Evolutionary conservation across 2,888 invertebrate species (phyloP).

Genomic region (Nephrotoma flavescens): DNA sequence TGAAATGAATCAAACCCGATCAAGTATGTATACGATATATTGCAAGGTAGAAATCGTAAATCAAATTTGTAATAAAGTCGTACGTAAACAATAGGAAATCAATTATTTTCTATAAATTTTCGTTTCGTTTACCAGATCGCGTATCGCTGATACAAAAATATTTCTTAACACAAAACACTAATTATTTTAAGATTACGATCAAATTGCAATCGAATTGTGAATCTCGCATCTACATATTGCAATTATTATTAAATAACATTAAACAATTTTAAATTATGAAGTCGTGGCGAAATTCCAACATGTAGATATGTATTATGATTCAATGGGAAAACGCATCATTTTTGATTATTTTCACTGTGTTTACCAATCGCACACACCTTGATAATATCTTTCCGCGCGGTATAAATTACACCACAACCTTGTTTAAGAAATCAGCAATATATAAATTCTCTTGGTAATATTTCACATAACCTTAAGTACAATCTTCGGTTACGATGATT

Average conservation of each 20-base stretch:
- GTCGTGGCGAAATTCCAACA: neutral
- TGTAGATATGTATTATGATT: neutral
- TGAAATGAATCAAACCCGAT: too few relatives aligned
- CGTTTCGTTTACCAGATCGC: too few relatives aligned
- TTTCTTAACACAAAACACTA: neutral
- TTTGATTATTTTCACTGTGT: neutral
- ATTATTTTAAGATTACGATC: neutral
- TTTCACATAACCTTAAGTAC: neutral
- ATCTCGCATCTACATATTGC: neutral
- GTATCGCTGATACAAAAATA: too few relatives aligned
- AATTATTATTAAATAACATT: neutral
- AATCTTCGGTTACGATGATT: neutral
- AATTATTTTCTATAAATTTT: too few relatives aligned
- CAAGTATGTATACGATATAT: too few relatives aligned
- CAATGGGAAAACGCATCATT: neutral
- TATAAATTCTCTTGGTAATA: neutral
- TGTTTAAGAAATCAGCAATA: neutral
- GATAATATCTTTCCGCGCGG: neutral
- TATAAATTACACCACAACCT: neutral
- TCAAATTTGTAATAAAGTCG: too few relatives aligned
- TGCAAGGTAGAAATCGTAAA: too few relatives aligned
- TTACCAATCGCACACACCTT: neutral
- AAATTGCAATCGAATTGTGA: neutral
- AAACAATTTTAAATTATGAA: neutral
- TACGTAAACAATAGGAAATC: too few relatives aligned